Conservation (phyloP, 2,888 invertebrate species). For the Mythimna lalbum region DNA sequence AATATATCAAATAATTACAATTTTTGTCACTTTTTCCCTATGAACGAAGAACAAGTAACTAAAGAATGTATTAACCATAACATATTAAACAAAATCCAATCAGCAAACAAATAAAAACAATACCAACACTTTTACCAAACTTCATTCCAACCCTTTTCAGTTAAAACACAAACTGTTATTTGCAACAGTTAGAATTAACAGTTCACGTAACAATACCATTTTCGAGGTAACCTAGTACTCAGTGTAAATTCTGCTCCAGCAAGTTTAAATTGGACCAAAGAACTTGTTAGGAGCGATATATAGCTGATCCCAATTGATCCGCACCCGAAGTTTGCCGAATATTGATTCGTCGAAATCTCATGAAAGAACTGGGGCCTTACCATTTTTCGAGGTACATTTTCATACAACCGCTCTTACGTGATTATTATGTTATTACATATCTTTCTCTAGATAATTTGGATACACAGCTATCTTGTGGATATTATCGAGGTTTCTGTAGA, state of each 20-base stretch:
- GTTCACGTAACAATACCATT: conserved; percentile 26
- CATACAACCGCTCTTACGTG: too few relatives aligned
- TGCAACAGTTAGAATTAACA: conserved; percentile 28
- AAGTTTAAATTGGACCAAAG: conserved; percentile 62
- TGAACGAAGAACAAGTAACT: too few relatives aligned
- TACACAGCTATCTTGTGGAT: too few relatives aligned
- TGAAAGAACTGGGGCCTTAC: conserved; percentile 16
- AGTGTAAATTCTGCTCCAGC: conserved; percentile 27
- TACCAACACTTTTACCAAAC: neutral
- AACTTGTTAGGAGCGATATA: conserved; percentile 57
- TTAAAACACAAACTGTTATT: conserved; percentile 13
- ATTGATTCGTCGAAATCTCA: conserved; percentile 34
- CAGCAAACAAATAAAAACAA: neutral
- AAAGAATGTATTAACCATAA: too few relatives aligned
- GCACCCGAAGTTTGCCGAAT: conserved; percentile 32
- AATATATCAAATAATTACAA: too few relatives aligned
- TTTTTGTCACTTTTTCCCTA: too few relatives aligned
- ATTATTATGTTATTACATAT: too few relatives aligned
- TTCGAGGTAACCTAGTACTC: conserved; percentile 25
- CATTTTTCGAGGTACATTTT: too few relatives aligned
- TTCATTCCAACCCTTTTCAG: neutral
- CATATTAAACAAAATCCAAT: too few relatives aligned
- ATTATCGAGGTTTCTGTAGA: too few relatives aligned
- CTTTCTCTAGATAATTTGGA: too few relatives aligned
- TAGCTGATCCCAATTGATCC: conserved; percentile 53